Evolutionary conservation across 1,140 invertebrate species (phyloP), one percentile per base, ranked within the genome.

Genomic region (Drusus annulatus): DNA sequence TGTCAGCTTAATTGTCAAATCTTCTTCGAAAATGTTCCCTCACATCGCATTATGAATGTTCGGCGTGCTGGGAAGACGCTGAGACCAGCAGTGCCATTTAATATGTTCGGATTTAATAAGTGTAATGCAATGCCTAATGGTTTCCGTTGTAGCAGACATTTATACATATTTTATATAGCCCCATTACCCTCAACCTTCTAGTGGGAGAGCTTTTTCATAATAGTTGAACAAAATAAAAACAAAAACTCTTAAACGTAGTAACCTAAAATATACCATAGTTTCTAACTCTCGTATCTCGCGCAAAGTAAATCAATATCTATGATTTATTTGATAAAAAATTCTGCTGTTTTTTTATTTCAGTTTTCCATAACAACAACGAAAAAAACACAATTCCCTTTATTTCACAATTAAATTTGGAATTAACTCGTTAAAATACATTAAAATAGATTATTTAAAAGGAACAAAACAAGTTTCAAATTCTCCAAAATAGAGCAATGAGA

Each of bases 41-140:
- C 25, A 25, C 21, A 17, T 58, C 1, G 15, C 54, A 10, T 58
- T 21, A 58, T 17, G 21, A 21, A 21, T n/a, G n/a, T n/a, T n/a
- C n/a, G n/a, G n/a, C n/a, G n/a, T 19, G 31, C 54, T 58, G 21
- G 54, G 5, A 21, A 19, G 54, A 58, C 7, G 16, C 54, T 19
- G 54, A 58, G 54, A 58, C 17, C 31, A 36, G 31, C 21, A 58
- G 21, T 58, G 17, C 54, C 5, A 36, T 36, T 19, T 58, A 58
- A 17, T 21, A 58, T 58, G 54, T 58, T 58, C 54, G 54, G 54
- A 17, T 58, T 58, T 58, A 58, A 58, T 58, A 58, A 58, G 54
- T 17, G 54, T 58, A 58, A 58, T 58, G 54, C 54, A 19, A 58
- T 58, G n/a, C 21, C 21, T 58, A 58, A 58, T 58, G 54, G 54